Evolutionary conservation across 1,140 invertebrate genomes (phyloP), one percentile per base, ranked within the genome.

Genomic region (Parapsyche elsis): DNA sequence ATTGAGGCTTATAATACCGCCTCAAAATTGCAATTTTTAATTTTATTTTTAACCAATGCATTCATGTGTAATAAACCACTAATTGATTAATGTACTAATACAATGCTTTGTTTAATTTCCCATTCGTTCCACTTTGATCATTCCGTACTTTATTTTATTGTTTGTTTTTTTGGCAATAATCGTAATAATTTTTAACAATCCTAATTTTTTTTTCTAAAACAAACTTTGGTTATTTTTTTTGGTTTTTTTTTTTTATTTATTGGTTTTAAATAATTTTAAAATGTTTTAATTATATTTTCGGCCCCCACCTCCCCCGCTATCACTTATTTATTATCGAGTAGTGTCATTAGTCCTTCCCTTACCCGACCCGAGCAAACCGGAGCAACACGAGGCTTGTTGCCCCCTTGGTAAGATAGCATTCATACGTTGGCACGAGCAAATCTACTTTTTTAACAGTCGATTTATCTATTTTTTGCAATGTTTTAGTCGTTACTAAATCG

Each of bases 311-410:
- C 73, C 46, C 14, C 16, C 19, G 59, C 44, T 64, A 9, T 71
- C 77, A 76, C 77, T 78, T 49, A 80, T 78, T 70, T 70, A 61
- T 67, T 76, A 64, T 71, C 78, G 81, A 79, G 87, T 90, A 92
- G 91, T 92, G 86, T 90, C 90, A 86, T 89, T 92, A 92, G 93
- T 94, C 87, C 92, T 94, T 91, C 94, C 94, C 86, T 91, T 94
- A 90, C 93, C 94, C 88, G 92, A 95, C 89, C 93, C 94, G 88
- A 92, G 93, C 89, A 93, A 94, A 90, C 94, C 94, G 86, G 93
- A 95, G 90, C 93, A 95, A 91, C 94, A 95, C 91, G 94, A 95
- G 90, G 93, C 93, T 90, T 94, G 93, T 92, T 95, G 94, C 91
- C 94, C 94, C 86, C 90, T 93, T 88, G 92, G 92, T 93, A 93